Conservation (phyloP, 2,113 vertebrate genomes). For the Rynchops niger region DNA sequence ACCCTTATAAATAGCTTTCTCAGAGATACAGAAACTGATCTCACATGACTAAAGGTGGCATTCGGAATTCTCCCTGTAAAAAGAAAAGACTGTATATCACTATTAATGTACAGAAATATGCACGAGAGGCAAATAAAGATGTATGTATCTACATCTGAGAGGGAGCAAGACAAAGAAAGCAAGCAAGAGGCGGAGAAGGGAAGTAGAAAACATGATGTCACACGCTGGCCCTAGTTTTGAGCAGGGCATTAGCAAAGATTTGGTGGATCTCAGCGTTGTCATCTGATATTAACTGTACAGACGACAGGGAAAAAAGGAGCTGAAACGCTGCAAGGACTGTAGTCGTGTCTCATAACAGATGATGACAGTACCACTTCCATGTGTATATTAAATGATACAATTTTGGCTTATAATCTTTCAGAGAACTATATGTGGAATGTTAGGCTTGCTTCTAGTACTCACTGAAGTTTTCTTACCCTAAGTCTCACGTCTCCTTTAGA, state of each 20-base stretch:
- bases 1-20: not conserved
- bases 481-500: not conserved
- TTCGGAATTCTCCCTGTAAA: not conserved
- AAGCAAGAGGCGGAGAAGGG: not conserved
- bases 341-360: not conserved
- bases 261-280: not conserved
- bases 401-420: not conserved
- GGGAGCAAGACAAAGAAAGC: not conserved
- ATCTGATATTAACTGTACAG: not conserved
- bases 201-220: not conserved
- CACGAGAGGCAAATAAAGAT: not conserved
- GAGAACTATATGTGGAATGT: not conserved
- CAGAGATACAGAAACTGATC: not conserved
- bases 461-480: not conserved
- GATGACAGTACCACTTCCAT: not conserved
- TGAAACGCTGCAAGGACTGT: not conserved
- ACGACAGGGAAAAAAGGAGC: not conserved
- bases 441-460: not conserved
- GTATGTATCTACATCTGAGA: not conserved
- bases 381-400: not conserved
- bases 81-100: not conserved
- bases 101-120: not conserved
- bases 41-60: not conserved
- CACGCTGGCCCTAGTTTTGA: not conserved
- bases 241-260: slow-evolving; percentile 11